Base-by-base conservation (phyloP, 2,888 invertebrate genomes). In the Sclerodermus sp. region DNA sequence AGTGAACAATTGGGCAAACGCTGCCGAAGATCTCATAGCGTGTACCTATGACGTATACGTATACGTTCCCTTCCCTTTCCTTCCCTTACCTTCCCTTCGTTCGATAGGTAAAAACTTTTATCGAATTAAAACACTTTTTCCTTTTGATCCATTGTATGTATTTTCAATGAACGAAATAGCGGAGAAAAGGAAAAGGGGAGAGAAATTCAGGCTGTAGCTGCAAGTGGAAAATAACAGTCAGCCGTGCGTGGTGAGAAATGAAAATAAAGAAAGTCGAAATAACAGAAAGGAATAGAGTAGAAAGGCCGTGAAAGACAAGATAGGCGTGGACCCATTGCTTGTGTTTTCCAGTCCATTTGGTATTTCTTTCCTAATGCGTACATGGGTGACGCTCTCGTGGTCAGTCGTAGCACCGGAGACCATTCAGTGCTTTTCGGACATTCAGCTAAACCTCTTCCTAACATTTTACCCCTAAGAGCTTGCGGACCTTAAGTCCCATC, bases 321-420 rank as follows among this genome's bases (percentile, higher is more conserved):
- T 15, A 43, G 39, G 31, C 49, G 47, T 47, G 47, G 43, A 38
- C 2, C 23, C 23, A 38, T 9, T 49, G 57, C 47, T 62, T 56
- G 51, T 62, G 62, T 68, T 67, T 66, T 67, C 67, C 67, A 45
- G 65, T 67, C 67, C 67, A 67, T 67, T 67, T 67, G 53, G 42
- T 58, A 57, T 65, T 68, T 67, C 67, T 58, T 60, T 67, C 62
- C 55, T 57, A 60, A 63, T 57, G 57, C 59, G 58, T 49, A 54
- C 55, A 49, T 45, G 32, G 37, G 49, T 38, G 37, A 30, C 46
- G 36, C 58, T 48, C 32, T 36, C 32, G 46, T 23, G 40, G 13
- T 12, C 12, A 12, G 34, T n/a, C 34, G 30, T 9, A 34, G 12
- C 34, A 12, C 36, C 14, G 34, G 45, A 17, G 43, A 41, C 46